Conservation (phyloP, 2,113 vertebrate genomes). For the Callocephalon fimbriatum region DNA sequence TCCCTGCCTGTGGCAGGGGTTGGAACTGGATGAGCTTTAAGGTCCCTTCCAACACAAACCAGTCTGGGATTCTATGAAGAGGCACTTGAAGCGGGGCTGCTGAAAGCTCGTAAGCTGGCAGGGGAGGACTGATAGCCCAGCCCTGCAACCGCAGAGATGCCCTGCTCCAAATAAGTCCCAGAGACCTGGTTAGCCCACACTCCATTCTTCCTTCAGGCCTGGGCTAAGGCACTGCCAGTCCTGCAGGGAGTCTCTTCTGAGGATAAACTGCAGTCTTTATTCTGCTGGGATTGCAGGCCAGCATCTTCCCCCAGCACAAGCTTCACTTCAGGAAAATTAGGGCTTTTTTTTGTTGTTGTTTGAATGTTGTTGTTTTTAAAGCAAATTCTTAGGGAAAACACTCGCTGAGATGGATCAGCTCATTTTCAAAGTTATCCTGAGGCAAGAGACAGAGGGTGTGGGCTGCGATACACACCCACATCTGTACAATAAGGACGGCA, state of each 20-base stretch:
- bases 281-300: not conserved
- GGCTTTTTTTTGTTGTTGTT: fast-evolving
- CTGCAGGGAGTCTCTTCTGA: not conserved
- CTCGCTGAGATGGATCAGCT: not conserved
- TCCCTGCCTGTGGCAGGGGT: not conserved
- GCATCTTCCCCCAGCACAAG: not conserved
- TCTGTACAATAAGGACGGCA: constrained; percentile 59
- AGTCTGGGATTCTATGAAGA: not conserved
- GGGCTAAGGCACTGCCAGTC: not conserved
- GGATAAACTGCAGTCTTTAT: not conserved
- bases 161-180: not conserved
- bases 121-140: not conserved
- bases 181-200: fast-evolving
- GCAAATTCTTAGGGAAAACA: constrained; percentile 52
- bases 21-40: not conserved
- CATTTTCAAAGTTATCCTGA: constrained; percentile 33
- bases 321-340: constrained; percentile 46
- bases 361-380: constrained; percentile 48
- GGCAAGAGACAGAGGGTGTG: constrained; percentile 65
- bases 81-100: fast-evolving
- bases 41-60: not conserved
- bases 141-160: not conserved
- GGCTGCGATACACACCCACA: constrained; percentile 64
- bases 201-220: not conserved
- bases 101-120: fast-evolving